These are phyloP conservation scores for Poeciliopsis turrubarensis DNA, from an alignment of 2,113 vertebrate species.

Conservation along the genomic window DNA sequence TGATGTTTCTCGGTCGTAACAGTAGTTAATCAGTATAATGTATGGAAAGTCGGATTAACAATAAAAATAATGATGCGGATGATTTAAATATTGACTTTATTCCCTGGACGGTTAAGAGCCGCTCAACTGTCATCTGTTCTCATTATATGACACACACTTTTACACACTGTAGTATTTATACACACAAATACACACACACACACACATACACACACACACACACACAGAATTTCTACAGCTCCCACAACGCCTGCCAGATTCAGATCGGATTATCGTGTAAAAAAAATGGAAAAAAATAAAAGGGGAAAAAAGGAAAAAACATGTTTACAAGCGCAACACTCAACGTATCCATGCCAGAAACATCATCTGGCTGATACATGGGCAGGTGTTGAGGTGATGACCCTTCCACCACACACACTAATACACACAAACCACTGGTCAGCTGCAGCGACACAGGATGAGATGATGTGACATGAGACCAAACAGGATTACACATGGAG, in stretches of 20 bases:
- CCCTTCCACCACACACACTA: slow-evolving; percentile 29
- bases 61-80: slow-evolving; percentile 22
- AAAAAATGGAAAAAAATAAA: slow-evolving; percentile 34
- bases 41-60: slow-evolving; percentile 30
- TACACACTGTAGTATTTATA: slow-evolving; percentile 10
- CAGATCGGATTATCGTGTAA: slow-evolving; percentile 71
- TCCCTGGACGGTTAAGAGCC: slow-evolving; percentile 45
- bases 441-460: slow-evolving; percentile 12
- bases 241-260: slow-evolving; percentile 63
- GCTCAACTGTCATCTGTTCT: slow-evolving; percentile 59
- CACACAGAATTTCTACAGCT: slow-evolving; percentile 40
- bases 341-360: slow-evolving; percentile 67
- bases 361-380: slow-evolving; percentile 72
- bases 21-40: slow-evolving; percentile 23
- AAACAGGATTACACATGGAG: slow-evolving; percentile 38
- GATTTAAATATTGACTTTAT: slow-evolving; percentile 63
- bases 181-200: slow-evolving; percentile 10
- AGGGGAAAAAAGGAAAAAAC: slow-evolving; percentile 64
- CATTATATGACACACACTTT: slow-evolving; percentile 34
- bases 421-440: slow-evolving; percentile 29
- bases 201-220: slow-evolving; percentile 2
- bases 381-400: slow-evolving; percentile 73
- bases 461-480: slow-evolving; percentile 24
- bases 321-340: slow-evolving; percentile 75
- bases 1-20: slow-evolving; percentile 13